Conservation (phyloP, 2,888 invertebrate species). For the Mythimna impura region DNA sequence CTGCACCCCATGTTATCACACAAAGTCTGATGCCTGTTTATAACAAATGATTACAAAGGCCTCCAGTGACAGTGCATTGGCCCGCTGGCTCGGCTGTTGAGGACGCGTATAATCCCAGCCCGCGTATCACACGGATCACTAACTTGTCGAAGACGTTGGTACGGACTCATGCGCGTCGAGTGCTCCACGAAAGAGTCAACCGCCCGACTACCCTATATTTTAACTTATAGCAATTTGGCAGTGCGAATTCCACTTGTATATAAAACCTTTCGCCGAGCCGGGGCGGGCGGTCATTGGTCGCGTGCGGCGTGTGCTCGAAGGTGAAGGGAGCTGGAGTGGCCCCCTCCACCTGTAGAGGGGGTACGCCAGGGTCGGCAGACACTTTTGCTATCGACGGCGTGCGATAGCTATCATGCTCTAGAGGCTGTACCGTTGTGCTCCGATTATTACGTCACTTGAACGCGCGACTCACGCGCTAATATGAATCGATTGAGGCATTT, state of each 20-base stretch:
- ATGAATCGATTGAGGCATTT: conserved; percentile 17
- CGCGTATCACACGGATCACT: conserved; percentile 70
- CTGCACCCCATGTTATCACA: conserved; percentile 88
- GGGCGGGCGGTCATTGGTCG: conserved; percentile 88
- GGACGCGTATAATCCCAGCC: conserved; percentile 74
- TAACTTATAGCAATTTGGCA: conserved; percentile 91
- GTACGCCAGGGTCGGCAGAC: conserved; percentile 88
- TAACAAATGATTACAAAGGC: conserved; percentile 72
- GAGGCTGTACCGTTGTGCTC: conserved; percentile 77
- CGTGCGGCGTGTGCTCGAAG: conserved; percentile 82
- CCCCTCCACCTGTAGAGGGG: conserved; percentile 77
- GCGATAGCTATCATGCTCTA: conserved; percentile 80
- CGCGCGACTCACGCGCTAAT: conserved; percentile 46
- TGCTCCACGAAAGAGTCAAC: conserved; percentile 83
- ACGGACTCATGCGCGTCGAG: conserved; percentile 72
- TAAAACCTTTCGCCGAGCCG: conserved; percentile 92
- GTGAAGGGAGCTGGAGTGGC: conserved; percentile 86
- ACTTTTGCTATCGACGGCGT: conserved; percentile 87
- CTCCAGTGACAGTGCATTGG: conserved; percentile 83
- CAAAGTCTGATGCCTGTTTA: conserved; percentile 75
- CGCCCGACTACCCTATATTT: conserved; percentile 92
- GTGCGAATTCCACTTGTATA: conserved; percentile 91
- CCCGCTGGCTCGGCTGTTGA: conserved; percentile 64
- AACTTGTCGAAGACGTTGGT: conserved; percentile 53
- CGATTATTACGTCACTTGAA: conserved; percentile 77